A percentile compares a stretch with the other conserved stretches of the same genome.
Evolutionary conservation across 2,888 invertebrate genomes (phyloP).

Genomic region (Leucoma salicis): DNA sequence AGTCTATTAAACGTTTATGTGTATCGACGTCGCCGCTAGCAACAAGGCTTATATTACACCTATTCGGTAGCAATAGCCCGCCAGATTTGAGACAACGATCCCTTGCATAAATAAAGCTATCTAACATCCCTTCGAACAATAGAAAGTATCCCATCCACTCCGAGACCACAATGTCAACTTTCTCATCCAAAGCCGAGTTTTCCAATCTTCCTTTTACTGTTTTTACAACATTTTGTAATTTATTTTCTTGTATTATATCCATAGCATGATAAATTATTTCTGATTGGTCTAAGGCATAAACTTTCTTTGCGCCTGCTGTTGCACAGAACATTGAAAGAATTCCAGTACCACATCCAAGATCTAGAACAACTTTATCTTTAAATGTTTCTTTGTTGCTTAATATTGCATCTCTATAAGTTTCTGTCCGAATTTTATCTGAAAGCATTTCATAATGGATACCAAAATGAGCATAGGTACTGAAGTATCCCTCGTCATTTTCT

Average conservation of each 20-base stretch:
- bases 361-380: constrained; percentile 91
- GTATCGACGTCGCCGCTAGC: constrained; percentile 90
- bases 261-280: constrained; percentile 97
- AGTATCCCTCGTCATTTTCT: constrained; percentile 89
- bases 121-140: constrained; percentile 97
- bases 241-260: constrained; percentile 95
- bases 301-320: constrained; percentile 93
- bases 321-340: constrained; percentile 99
- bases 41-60: constrained; percentile 90
- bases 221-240: constrained; percentile 86
- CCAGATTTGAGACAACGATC: constrained; percentile 89
- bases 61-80: constrained; percentile 91
- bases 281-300: constrained; percentile 97
- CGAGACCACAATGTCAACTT: constrained; percentile 95
- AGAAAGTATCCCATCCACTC: constrained; percentile 99
- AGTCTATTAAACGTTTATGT: constrained; percentile 88
- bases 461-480: constrained; percentile 93
- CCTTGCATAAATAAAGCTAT: constrained; percentile 94
- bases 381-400: constrained; percentile 87
- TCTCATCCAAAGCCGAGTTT: constrained; percentile 88
- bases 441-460: constrained; percentile 98
- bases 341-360: constrained; percentile 98
- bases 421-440: constrained; percentile 92
- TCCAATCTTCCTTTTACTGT: constrained; percentile 94
- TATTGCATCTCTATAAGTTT: constrained; percentile 93